A percentile compares a stretch with the other conserved stretches of the same genome.
Conservation (phyloP, 1,140 invertebrate genomes). For the Lepidurus apus region DNA sequence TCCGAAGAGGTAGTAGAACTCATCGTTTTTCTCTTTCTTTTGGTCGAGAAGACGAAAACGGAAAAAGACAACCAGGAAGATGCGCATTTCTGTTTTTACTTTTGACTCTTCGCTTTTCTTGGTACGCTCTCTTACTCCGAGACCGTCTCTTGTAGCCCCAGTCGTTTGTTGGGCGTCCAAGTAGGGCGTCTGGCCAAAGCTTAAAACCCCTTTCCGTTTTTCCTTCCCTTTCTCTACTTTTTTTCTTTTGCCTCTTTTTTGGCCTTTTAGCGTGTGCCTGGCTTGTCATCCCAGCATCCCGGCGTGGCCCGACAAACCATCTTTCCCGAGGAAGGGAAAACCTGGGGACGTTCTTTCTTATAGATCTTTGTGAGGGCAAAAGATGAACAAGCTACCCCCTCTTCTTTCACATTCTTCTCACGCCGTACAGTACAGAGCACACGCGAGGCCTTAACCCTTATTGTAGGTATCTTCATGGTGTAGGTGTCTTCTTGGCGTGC, state of each 20-base stretch:
- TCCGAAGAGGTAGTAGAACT: background rate
- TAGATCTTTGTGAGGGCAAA: too few relatives aligned
- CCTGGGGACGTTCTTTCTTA: too few relatives aligned
- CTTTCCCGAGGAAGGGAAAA: too few relatives aligned
- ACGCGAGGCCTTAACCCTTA: too few relatives aligned
- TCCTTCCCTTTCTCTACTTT: background rate
- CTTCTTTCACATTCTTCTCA: too few relatives aligned
- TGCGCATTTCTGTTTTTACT: background rate
- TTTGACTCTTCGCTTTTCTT: background rate
- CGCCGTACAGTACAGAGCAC: too few relatives aligned
- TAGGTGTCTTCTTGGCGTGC: too few relatives aligned
- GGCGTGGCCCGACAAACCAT: too few relatives aligned
- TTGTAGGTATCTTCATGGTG: too few relatives aligned
- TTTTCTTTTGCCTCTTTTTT: background rate
- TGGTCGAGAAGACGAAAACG: background rate
- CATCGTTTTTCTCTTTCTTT: background rate
- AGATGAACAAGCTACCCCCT: too few relatives aligned
- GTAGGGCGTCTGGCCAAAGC: conserved; percentile 13
- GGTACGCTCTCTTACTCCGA: background rate
- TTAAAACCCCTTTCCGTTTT: background rate
- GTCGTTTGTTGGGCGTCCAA: background rate
- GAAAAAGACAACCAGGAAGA: background rate
- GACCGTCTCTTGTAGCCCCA: background rate
- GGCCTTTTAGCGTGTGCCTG: background rate
- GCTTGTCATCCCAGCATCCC: too few relatives aligned